Base-by-base conservation (phyloP, 2,797 vertebrate genomes). In the Rhodeus uyekii region DNA sequence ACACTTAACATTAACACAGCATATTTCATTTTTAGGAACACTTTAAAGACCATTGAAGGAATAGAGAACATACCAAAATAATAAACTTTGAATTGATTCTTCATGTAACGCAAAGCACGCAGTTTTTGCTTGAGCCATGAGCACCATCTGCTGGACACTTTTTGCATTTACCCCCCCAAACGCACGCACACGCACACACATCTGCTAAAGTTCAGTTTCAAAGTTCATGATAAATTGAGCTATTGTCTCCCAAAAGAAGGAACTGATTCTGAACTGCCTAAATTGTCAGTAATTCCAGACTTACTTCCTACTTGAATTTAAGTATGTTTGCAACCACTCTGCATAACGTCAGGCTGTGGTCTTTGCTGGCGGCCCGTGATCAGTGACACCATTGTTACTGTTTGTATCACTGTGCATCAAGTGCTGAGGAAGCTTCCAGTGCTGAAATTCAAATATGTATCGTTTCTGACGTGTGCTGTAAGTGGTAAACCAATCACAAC, bases 141-240 rank as follows among this genome's bases (percentile, higher is more conserved):
- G 16, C 29, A 48, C 83, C 83, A 78, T 68, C 74, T 83, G n/a
- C 80, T 79, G 83, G 80, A 36, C 14, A 61, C 22, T 29, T 50
- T 16, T 38, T 38, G n/a, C n/a, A n/a, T n/a, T n/a, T n/a, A n/a
- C n/a, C n/a, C n/a, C n/a, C n/a, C n/a, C n/a, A n/a, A n/a, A n/a
- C n/a, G n/a, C n/a, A n/a, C n/a, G n/a, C n/a, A n/a, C n/a, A n/a
- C n/a, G n/a, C n/a, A n/a, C n/a, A n/a, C n/a, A n/a, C n/a, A n/a
- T n/a, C n/a, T n/a, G n/a, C n/a, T n/a, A n/a, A n/a, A n/a, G n/a
- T n/a, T n/a, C n/a, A n/a, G n/a, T n/a, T n/a, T n/a, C n/a, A n/a
- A n/a, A n/a, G n/a, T n/a, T n/a, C n/a, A n/a, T 48, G 18, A 18
- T 48, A 48, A 24, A 55, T 24, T 19, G 50, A n/a, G 50, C n/a